phyloP scores from a whole-genome alignment of 2,888 invertebrate species.

The Drosophila robusta region DNA sequence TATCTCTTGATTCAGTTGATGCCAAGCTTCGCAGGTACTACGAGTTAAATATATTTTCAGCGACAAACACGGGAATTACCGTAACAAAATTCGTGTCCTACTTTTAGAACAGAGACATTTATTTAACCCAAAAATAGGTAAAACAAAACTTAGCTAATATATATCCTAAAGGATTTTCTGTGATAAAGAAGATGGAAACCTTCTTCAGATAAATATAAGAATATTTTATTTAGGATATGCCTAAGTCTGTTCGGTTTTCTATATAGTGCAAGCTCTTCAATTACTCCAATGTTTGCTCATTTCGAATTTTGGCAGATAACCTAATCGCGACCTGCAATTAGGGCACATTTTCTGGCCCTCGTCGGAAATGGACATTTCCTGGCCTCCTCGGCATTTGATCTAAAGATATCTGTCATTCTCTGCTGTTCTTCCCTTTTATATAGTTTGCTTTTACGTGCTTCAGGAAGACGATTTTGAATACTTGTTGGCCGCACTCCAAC shows the following conservation, averaged over 20 bases:
- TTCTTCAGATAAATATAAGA: no score
- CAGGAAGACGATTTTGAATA: no score
- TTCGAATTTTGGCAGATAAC: neutral
- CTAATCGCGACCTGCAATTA: slow-evolving; percentile 13
- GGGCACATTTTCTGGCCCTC: neutral
- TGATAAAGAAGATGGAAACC: no score
- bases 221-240: neutral
- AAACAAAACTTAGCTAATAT: neutral
- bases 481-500: neutral
- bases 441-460: neutral
- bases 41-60: neutral
- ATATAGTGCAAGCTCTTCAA: neutral
- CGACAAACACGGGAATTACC: no score
- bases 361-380: neutral
- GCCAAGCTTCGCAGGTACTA: slow-evolving; percentile 5
- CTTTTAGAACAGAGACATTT: neutral
- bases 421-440: neutral
- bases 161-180: no score
- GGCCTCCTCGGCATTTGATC: neutral
- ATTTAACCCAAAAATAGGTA: neutral
- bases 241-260: neutral
- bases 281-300: neutral
- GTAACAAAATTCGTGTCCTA: neutral
- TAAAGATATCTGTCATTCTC: neutral
- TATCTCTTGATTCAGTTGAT: slow-evolving; percentile 5